A percentile compares a stretch with the other conserved stretches of the same genome.
Conservation (phyloP, 2,797 vertebrate species). For the Psittacula echo region DNA sequence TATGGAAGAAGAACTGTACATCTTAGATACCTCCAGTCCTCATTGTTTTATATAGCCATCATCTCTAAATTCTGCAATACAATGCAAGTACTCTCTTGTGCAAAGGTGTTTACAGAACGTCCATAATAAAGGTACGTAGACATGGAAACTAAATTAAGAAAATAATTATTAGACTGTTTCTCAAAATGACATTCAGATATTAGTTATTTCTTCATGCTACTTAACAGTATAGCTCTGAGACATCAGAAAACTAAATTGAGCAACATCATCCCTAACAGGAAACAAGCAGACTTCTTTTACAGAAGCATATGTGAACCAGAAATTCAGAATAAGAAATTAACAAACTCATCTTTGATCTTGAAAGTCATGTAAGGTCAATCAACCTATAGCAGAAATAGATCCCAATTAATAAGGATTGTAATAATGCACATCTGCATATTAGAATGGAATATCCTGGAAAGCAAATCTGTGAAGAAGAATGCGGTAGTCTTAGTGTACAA, state of each 20-base stretch:
- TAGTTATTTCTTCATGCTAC: conserved; percentile 8
- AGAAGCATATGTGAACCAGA: background rate
- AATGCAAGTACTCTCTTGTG: background rate
- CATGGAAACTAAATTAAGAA: conserved; percentile 24
- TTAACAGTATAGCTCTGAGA: conserved; percentile 1
- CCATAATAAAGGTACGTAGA: conserved; percentile 7
- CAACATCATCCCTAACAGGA: background rate
- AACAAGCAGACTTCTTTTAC: background rate
- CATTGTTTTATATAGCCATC: background rate
- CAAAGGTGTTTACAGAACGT: background rate
- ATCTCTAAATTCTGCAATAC: background rate
- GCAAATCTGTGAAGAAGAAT: background rate
- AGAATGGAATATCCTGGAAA: background rate
- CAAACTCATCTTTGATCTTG: background rate
- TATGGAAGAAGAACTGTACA: background rate
- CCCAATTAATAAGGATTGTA: background rate
- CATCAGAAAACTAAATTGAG: background rate
- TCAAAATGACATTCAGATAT: background rate
- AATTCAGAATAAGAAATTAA: background rate
- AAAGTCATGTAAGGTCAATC: background rate
- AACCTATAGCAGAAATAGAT: background rate
- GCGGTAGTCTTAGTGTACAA: background rate
- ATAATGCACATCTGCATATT: background rate
- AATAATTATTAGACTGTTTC: conserved; percentile 42
- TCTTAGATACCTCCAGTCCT: background rate